A percentile compares a stretch with the other conserved stretches of the same genome.
Conservation (phyloP, 2,113 vertebrate genomes). For the Stercorarius parasiticus region DNA sequence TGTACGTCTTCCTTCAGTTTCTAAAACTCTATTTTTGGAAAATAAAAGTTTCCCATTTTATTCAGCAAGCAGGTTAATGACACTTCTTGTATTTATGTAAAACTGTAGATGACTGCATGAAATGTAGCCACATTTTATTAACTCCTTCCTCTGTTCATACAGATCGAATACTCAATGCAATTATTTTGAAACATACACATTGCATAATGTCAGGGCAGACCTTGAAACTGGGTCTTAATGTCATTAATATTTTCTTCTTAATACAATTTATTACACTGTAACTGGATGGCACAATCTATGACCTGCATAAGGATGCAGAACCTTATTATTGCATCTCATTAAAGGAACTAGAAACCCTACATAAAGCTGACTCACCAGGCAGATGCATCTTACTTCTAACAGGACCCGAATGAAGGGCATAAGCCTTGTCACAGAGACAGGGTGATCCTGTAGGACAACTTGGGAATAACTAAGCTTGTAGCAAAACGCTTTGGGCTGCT, state of each 20-base stretch:
- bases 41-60: not conserved
- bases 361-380: not conserved
- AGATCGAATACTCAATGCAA: accelerated
- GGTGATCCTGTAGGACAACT: conserved; percentile 53
- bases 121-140: not conserved
- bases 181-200: not conserved
- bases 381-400: not conserved
- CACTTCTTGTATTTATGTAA: not conserved
- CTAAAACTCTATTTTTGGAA: not conserved
- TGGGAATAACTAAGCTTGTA: conserved; percentile 14
- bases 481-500: conserved; percentile 5
- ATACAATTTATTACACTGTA: not conserved
- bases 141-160: not conserved
- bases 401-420: not conserved
- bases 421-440: not conserved
- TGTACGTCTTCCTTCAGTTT: not conserved
- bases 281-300: not conserved
- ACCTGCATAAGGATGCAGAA: not conserved
- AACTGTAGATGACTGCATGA: not conserved
- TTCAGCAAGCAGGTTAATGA: not conserved
- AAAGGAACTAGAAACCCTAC: not conserved
- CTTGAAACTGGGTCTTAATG: not conserved
- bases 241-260: not conserved
- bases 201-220: not conserved
- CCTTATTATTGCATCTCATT: not conserved